A percentile compares a stretch with the other conserved stretches of the same genome.
Conservation (phyloP, 2,888 invertebrate species). For the Phlogophora meticulosa region DNA sequence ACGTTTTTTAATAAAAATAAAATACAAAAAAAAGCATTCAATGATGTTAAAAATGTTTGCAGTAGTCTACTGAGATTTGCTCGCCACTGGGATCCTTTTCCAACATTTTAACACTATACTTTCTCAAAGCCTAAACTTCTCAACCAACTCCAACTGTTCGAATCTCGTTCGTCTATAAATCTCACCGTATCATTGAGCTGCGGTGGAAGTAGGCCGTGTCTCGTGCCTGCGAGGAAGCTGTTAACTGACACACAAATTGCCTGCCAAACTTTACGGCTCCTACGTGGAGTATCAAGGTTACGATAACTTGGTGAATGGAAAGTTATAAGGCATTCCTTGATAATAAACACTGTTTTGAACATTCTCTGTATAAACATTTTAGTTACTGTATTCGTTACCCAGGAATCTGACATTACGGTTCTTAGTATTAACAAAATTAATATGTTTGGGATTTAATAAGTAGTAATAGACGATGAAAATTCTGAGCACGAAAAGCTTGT, state of each 20-base stretch:
- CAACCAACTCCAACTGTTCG: slow-evolving; percentile 13
- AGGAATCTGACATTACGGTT: not conserved
- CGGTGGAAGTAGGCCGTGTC: slow-evolving; percentile 35
- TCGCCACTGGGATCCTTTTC: not conserved
- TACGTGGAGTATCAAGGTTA: slow-evolving; percentile 46
- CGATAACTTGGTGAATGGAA: slow-evolving; percentile 12
- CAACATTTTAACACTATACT: not conserved
- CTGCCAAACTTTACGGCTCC: slow-evolving; percentile 51
- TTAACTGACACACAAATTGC: slow-evolving; percentile 58
- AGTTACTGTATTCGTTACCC: not conserved
- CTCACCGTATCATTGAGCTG: slow-evolving; percentile 43
- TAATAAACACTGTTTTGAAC: not conserved
- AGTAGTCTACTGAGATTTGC: not conserved
- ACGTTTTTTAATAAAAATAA: too few species aligned
- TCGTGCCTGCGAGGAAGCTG: slow-evolving; percentile 30
- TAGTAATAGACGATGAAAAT: not conserved
- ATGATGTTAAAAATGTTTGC: not conserved
- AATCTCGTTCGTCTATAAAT: slow-evolving; percentile 49
- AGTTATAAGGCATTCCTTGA: slow-evolving; percentile 22
- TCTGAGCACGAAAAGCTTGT: slow-evolving; percentile 26
- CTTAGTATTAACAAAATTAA: not conserved
- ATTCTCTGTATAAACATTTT: not conserved
- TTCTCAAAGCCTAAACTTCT: not conserved
- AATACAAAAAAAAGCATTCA: too few species aligned
- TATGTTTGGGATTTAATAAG: slow-evolving; percentile 1